phyloP scores from a whole-genome alignment of 2,113 vertebrate species.

The Nestor notabilis region DNA sequence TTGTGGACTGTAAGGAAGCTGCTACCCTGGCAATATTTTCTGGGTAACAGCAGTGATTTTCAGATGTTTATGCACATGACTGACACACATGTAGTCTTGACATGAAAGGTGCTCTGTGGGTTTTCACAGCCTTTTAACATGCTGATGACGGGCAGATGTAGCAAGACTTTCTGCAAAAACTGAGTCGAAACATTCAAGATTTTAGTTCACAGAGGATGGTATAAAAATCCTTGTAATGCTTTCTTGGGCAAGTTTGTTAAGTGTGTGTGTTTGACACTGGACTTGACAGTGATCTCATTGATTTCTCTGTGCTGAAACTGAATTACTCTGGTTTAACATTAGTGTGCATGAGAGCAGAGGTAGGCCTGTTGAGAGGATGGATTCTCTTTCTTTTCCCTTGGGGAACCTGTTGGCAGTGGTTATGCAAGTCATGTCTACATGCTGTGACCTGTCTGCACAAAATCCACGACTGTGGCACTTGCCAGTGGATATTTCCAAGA shows the following conservation, averaged over 20 bases:
- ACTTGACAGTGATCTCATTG: neutral
- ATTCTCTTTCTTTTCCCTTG: neutral
- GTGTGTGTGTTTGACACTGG: neutral
- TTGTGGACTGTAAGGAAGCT: neutral
- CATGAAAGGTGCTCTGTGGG: neutral
- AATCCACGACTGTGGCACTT: neutral
- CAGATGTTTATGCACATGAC: neutral
- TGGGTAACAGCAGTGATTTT: neutral
- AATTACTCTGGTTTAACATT: neutral
- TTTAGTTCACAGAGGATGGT: neutral
- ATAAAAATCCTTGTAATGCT: neutral
- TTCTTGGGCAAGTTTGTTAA: neutral
- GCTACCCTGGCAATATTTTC: neutral
- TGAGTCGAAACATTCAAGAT: neutral
- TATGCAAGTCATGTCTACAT: neutral
- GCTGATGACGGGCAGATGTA: neutral
- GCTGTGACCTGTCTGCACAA: neutral
- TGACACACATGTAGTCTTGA: neutral
- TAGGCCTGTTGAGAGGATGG: neutral
- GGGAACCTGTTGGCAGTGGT: neutral
- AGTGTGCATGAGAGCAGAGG: neutral
- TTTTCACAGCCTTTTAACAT: neutral
- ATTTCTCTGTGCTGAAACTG: neutral
- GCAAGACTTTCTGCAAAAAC: neutral
- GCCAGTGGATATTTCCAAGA: neutral